Conservation (phyloP, 1,140 invertebrate species). For the Heliconius hewitsoni region DNA sequence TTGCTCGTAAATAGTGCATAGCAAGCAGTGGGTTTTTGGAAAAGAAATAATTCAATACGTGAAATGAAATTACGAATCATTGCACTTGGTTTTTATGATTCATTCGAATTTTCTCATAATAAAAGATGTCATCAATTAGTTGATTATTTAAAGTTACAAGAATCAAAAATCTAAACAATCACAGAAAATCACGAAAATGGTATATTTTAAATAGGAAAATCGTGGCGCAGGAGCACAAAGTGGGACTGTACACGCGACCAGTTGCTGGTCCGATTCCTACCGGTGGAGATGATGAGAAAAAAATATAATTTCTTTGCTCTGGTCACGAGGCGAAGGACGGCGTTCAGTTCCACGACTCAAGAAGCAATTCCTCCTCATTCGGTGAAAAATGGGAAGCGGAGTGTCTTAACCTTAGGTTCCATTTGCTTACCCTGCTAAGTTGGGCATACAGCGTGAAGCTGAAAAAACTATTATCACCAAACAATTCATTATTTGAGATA, state of each 20-base stretch:
- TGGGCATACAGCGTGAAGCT: too few species aligned
- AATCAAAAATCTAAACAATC: neutral
- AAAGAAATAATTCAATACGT: slow-evolving; percentile 3
- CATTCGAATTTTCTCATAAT: too few species aligned
- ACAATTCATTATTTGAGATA: too few species aligned
- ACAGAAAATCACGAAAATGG: neutral
- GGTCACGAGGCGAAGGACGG: neutral
- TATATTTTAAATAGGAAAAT: too few species aligned
- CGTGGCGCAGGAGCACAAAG: too few species aligned
- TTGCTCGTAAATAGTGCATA: slow-evolving; percentile 65
- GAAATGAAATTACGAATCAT: neutral
- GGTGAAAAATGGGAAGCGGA: neutral
- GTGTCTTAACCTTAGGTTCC: neutral
- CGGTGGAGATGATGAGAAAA: too few species aligned
- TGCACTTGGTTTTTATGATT: neutral
- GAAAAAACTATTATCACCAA: too few species aligned
- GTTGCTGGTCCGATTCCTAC: neutral
- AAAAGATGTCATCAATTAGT: too few species aligned
- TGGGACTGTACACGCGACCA: too few species aligned
- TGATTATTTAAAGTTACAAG: neutral
- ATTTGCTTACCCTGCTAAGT: too few species aligned
- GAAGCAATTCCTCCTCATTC: too few species aligned
- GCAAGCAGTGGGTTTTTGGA: slow-evolving; percentile 47
- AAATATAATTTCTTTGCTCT: neutral
- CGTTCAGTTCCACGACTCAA: too few species aligned